Evolutionary conservation across 2,888 invertebrate species (phyloP).

Genomic region (Agrilus mali): DNA sequence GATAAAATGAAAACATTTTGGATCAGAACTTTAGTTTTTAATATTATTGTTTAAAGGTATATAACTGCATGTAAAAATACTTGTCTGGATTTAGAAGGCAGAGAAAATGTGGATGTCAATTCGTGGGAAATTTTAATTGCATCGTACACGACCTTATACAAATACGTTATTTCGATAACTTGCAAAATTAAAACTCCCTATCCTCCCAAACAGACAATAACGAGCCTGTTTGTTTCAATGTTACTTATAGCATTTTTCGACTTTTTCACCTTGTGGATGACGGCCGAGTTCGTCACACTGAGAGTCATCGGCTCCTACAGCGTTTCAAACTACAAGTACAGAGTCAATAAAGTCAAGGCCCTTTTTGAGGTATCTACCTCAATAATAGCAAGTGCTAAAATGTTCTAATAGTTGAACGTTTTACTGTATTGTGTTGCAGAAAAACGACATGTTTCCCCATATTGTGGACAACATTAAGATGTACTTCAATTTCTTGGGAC

Average conservation of each 20-base stretch:
- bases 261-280: slow-evolving; percentile 4
- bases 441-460: not conserved
- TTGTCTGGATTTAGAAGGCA: too few relatives aligned
- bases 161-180: too few relatives aligned
- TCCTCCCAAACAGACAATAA: slow-evolving; percentile 5
- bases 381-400: too few relatives aligned
- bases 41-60: slow-evolving; percentile 5
- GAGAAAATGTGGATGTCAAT: too few relatives aligned
- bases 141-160: too few relatives aligned
- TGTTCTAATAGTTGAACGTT: too few relatives aligned
- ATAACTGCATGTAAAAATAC: slow-evolving; percentile 2
- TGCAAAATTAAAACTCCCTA: too few relatives aligned
- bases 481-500: slow-evolving; percentile 40
- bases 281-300: slow-evolving; percentile 11
- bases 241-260: slow-evolving; percentile 4
- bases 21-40: too few relatives aligned
- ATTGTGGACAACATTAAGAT: slow-evolving; percentile 40
- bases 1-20: too few relatives aligned
- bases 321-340: slow-evolving; percentile 10
- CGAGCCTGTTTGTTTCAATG: slow-evolving; percentile 4
- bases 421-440: too few relatives aligned
- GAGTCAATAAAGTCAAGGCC: slow-evolving; percentile 8
- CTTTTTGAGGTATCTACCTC: slow-evolving; percentile 10
- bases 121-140: too few relatives aligned
- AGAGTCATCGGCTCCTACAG: slow-evolving; percentile 8